phyloP scores from a whole-genome alignment of 2,888 invertebrate species.

The Graphium colonna region DNA sequence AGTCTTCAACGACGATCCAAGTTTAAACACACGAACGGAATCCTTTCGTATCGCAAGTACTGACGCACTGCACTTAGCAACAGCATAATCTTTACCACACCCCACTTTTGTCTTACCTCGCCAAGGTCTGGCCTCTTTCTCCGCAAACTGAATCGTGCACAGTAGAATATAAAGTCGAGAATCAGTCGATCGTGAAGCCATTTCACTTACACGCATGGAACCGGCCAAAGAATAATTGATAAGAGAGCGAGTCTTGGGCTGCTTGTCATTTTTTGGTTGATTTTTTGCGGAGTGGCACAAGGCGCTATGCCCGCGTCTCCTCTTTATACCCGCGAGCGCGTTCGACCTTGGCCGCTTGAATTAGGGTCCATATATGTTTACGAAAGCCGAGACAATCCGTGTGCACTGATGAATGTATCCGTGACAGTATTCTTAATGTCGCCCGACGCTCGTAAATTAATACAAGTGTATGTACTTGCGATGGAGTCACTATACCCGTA shows the following conservation, averaged over 20 bases:
- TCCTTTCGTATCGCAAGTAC: constrained; percentile 12
- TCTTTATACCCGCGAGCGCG: constrained; percentile 20
- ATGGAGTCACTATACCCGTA: background rate
- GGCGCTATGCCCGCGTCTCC: constrained; percentile 28
- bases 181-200: no score
- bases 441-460: background rate
- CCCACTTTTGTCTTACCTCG: constrained; percentile 47
- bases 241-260: constrained; percentile 39
- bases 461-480: background rate
- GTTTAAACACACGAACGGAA: constrained; percentile 12
- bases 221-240: constrained; percentile 44
- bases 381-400: constrained; percentile 11
- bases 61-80: constrained; percentile 44
- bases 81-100: constrained; percentile 44
- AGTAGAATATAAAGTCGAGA: constrained; percentile 11
- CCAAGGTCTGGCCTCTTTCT: constrained; percentile 39
- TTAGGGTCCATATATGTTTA: constrained; percentile 21
- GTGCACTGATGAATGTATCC: constrained; percentile 12
- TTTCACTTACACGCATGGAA: constrained; percentile 38
- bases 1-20: constrained; percentile 8
- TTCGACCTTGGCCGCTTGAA: constrained; percentile 30
- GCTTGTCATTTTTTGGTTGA: constrained; percentile 35
- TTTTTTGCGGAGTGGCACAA: constrained; percentile 33
- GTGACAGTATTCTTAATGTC: constrained; percentile 11
- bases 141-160: constrained; percentile 18